phyloP scores from a whole-genome alignment of 2,888 invertebrate species.

The Cheilosia impressa region DNA sequence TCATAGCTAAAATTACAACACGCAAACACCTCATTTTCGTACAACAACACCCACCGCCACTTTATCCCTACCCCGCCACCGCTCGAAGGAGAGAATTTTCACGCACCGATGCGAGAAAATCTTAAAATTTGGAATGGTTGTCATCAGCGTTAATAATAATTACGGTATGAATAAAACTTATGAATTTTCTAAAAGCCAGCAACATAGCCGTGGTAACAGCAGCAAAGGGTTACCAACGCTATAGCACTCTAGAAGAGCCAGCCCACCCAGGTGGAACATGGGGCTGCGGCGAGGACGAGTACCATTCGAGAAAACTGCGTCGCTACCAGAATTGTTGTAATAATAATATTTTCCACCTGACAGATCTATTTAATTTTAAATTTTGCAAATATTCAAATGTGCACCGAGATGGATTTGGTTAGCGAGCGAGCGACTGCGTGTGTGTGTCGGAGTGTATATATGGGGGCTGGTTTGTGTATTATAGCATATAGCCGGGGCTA shows the following conservation, averaged over 20 bases:
- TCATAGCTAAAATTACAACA: too few species aligned
- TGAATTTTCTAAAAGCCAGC: constrained; percentile 52
- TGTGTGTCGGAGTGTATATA: background rate
- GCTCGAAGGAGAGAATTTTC: constrained; percentile 31
- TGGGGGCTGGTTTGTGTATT: constrained; percentile 8
- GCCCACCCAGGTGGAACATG: background rate
- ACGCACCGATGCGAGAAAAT: constrained; percentile 62
- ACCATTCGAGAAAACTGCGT: constrained; percentile 13
- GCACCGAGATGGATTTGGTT: constrained; percentile 15
- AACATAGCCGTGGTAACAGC: background rate
- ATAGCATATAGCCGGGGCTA: constrained; percentile 39
- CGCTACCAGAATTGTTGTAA: constrained; percentile 44
- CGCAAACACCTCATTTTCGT: too few species aligned
- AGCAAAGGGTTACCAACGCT: constrained; percentile 12
- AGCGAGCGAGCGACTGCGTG: background rate
- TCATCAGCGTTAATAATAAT: constrained; percentile 73
- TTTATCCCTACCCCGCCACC: background rate
- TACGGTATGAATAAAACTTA: constrained; percentile 62
- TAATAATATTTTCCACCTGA: constrained; percentile 68
- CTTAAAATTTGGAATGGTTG: constrained; percentile 64
- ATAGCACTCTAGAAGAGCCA: constrained; percentile 1
- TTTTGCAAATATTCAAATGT: constrained; percentile 48
- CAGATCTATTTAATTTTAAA: constrained; percentile 71
- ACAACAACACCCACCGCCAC: background rate
- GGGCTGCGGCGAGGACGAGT: background rate